phyloP scores from a whole-genome alignment of 2,113 vertebrate species.

The Eleginops maclovinus region DNA sequence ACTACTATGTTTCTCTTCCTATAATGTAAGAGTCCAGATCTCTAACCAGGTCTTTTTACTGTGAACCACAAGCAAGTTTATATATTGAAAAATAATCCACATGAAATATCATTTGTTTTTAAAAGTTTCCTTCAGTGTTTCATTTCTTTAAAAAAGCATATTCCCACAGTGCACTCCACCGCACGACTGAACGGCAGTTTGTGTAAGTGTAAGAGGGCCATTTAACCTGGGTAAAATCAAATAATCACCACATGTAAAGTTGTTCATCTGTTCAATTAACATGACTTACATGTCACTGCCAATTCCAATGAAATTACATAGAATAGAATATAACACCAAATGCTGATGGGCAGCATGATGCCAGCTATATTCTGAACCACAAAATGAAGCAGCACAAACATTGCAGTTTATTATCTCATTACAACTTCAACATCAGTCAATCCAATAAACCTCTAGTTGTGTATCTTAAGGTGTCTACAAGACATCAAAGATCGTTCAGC shows the following conservation, averaged over 20 bases:
- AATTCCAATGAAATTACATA: background rate
- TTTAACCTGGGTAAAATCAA: background rate
- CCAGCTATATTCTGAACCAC: background rate
- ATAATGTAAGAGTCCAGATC: background rate
- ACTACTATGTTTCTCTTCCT: too few species aligned
- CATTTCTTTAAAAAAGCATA: too few species aligned
- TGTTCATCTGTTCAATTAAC: background rate
- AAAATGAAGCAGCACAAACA: background rate
- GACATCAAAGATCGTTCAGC: conserved; percentile 29
- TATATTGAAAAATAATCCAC: too few species aligned
- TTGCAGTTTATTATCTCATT: conserved; percentile 13
- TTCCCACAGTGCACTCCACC: too few species aligned
- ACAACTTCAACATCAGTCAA: conserved; percentile 41
- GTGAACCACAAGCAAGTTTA: background rate
- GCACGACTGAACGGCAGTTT: background rate
- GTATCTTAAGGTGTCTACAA: conserved; percentile 23
- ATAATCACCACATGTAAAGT: background rate
- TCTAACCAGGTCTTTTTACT: background rate
- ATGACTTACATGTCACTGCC: background rate
- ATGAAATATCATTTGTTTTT: too few species aligned
- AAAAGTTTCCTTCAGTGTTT: too few species aligned
- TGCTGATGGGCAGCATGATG: background rate
- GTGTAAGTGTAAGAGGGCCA: background rate
- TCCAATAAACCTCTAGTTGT: conserved; percentile 19
- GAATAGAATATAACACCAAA: background rate